Percentiles rank a stretch among this genome's conserved stretches.
These are phyloP conservation scores for Euphonia xanthogaster DNA, from an alignment of 2,797 vertebrate genomes.

Conservation along the genomic window DNA sequence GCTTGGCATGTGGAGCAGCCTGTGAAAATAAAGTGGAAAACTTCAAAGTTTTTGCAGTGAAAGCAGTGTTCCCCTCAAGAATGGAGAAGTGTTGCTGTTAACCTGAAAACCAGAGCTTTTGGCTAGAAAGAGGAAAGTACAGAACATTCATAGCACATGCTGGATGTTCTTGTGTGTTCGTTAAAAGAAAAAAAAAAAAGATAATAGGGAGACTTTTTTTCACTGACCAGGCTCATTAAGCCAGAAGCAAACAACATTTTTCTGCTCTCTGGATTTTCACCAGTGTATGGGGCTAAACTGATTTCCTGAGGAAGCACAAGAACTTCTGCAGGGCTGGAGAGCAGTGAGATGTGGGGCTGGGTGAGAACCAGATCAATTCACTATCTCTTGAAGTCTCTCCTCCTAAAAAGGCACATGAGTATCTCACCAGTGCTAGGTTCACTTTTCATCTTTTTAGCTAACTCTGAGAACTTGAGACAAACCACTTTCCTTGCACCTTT, in stretches of 20 bases:
- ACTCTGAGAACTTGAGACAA: not conserved
- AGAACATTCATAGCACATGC: not conserved
- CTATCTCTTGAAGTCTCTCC: rapidly evolving
- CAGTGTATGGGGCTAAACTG: not conserved
- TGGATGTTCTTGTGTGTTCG: not conserved
- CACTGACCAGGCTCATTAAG: not conserved
- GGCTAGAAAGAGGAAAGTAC: not conserved
- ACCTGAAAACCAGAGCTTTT: not conserved
- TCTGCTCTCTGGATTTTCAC: not conserved
- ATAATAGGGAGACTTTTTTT: not conserved
- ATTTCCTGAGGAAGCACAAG: not conserved
- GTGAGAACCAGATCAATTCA: not conserved
- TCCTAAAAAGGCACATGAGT: not conserved
- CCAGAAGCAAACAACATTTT: not conserved
- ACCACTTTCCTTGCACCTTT: not conserved
- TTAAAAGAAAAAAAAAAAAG: not conserved
- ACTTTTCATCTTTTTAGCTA: not conserved
- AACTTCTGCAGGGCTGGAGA: not conserved
- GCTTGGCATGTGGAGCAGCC: not conserved
- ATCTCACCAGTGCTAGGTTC: not conserved
- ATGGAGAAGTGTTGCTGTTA: not conserved
- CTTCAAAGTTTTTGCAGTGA: not conserved
- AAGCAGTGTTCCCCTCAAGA: rapidly evolving
- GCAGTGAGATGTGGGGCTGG: not conserved
- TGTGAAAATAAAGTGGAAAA: not conserved